Evolutionary conservation across 2,888 invertebrate genomes (phyloP).

Genomic region (Heliconius ethilla): DNA sequence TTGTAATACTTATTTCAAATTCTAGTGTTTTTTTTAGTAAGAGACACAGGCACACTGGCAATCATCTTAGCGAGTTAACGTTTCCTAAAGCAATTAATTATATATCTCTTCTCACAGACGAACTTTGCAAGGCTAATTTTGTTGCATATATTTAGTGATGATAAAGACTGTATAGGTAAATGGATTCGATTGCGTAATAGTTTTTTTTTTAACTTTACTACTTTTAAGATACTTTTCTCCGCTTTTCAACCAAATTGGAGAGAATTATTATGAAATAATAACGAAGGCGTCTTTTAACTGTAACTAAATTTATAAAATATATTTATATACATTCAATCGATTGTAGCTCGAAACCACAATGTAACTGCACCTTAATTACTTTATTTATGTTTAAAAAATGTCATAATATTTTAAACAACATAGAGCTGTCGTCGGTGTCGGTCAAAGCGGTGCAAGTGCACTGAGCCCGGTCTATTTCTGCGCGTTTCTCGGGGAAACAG

Average conservation of each 20-base stretch:
- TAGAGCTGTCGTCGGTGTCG: slow-evolving; percentile 9
- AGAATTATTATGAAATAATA: too few relatives aligned
- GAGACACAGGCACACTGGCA: background rate
- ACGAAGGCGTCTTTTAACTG: too few relatives aligned
- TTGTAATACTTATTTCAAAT: background rate
- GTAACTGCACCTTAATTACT: background rate
- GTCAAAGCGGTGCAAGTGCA: slow-evolving; percentile 45
- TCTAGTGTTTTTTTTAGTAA: background rate
- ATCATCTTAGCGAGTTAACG: background rate
- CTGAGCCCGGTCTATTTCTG: slow-evolving; percentile 43
- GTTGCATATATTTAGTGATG: background rate
- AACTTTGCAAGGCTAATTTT: slow-evolving; percentile 5
- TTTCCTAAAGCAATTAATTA: background rate
- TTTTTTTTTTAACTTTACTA: background rate
- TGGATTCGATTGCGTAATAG: background rate
- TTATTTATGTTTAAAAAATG: background rate
- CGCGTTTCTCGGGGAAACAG: slow-evolving; percentile 32
- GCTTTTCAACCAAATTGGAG: too few relatives aligned
- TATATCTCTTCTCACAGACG: background rate
- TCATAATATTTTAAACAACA: background rate
- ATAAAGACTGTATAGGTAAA: background rate
- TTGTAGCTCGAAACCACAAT: too few relatives aligned
- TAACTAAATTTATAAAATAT: too few relatives aligned
- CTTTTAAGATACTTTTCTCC: too few relatives aligned
- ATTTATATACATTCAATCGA: too few relatives aligned